phyloP scores from a whole-genome alignment of 2,113 vertebrate genomes.

The Heterotis niloticus region DNA sequence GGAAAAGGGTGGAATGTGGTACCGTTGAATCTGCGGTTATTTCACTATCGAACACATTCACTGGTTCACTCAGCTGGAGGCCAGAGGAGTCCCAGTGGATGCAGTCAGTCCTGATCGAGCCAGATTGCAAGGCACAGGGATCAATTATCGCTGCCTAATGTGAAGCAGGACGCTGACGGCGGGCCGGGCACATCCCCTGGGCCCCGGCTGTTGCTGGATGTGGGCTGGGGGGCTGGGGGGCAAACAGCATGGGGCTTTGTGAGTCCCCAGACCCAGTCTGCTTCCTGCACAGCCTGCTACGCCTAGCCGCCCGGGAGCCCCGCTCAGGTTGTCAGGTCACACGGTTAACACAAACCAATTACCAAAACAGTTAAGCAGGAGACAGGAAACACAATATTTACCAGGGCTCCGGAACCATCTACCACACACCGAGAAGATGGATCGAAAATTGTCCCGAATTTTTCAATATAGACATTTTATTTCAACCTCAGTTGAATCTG shows the following conservation, averaged over 20 bases:
- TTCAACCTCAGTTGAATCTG: no score
- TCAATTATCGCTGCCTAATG: slow-evolving; percentile 43
- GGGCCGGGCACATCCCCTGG: not conserved
- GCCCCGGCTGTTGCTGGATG: slow-evolving; percentile 14
- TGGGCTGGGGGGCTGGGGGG: not conserved
- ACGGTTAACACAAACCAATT: slow-evolving; percentile 74
- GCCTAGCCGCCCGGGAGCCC: slow-evolving; percentile 24
- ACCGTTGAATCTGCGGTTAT: not conserved
- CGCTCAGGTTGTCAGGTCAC: slow-evolving; percentile 60
- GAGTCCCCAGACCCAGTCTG: slow-evolving; percentile 18
- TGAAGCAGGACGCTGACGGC: slow-evolving; percentile 31
- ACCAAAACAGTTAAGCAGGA: slow-evolving; percentile 71
- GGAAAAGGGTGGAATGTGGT: not conserved
- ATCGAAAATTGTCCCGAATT: slow-evolving; percentile 8
- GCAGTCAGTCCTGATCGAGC: not conserved
- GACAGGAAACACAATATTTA: slow-evolving; percentile 73
- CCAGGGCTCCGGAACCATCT: slow-evolving; percentile 61
- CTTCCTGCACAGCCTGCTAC: slow-evolving; percentile 28
- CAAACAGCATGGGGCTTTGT: slow-evolving; percentile 41
- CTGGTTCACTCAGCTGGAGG: no score
- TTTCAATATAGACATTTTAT: not conserved
- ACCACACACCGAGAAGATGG: slow-evolving; percentile 48
- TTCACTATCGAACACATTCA: no score
- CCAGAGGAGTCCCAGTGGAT: not conserved
- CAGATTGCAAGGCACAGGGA: slow-evolving; percentile 14